phyloP scores from a whole-genome alignment of 2,888 invertebrate species.

The Megalurothrips usitatus region DNA sequence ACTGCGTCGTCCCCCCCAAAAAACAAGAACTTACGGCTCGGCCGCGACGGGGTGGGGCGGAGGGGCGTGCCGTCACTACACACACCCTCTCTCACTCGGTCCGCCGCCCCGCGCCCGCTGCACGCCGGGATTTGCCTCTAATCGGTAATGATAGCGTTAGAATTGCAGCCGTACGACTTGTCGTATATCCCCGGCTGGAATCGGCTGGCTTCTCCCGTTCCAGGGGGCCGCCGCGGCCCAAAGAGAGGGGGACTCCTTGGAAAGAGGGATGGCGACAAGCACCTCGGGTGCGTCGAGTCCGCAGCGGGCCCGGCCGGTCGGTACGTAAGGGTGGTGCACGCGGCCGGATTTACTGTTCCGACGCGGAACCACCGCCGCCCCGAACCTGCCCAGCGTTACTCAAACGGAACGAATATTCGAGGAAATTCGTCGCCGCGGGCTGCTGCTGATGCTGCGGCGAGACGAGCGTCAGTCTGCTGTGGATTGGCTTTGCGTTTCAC shows the following conservation, averaged over 20 bases:
- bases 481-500: not conserved
- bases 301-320: not conserved
- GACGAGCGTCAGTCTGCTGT: not conserved
- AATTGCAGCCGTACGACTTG: not conserved
- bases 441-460: too few relatives aligned
- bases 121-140: not conserved
- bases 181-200: not conserved
- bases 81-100: not conserved
- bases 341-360: too few relatives aligned
- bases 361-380: too few relatives aligned
- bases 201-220: not conserved
- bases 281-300: not conserved
- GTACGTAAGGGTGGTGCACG: too few relatives aligned
- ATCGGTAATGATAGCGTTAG: constrained; percentile 22
- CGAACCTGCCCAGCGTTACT: too few relatives aligned
- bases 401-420: too few relatives aligned
- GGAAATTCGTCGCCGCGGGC: too few relatives aligned
- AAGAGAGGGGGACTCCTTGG: not conserved
- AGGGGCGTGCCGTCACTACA: too few relatives aligned
- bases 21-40: too few relatives aligned
- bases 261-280: not conserved
- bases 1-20: not conserved
- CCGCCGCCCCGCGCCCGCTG: not conserved
- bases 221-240: not conserved
- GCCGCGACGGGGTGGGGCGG: too few relatives aligned